Evolutionary conservation across 2,113 vertebrate genomes (phyloP).

Genomic region (Octodon degus): DNA sequence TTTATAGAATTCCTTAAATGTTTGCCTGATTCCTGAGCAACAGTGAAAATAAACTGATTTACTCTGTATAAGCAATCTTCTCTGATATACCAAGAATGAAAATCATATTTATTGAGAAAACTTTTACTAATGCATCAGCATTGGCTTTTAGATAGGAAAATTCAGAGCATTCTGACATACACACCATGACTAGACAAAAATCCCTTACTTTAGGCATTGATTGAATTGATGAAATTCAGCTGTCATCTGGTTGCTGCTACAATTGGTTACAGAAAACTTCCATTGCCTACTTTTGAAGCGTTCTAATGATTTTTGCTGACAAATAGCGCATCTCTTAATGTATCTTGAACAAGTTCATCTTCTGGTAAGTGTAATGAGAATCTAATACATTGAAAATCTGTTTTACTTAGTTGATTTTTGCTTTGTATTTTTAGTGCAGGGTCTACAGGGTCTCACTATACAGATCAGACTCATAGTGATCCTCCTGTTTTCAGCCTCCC

Average conservation of each 20-base stretch:
- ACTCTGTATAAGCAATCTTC: neutral
- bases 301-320: conserved; percentile 28
- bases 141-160: neutral
- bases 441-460: too few species aligned
- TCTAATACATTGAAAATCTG: neutral
- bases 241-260: neutral
- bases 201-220: neutral
- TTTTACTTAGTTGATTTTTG: neutral
- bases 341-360: neutral
- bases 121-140: neutral
- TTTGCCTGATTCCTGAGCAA: neutral
- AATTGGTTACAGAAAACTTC: neutral
- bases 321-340: conserved; percentile 5
- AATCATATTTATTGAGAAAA: conserved; percentile 40
- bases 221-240: neutral
- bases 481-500: too few species aligned
- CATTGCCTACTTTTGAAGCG: neutral
- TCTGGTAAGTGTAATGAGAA: neutral
- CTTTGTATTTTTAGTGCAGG: too few species aligned
- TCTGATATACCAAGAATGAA: neutral
- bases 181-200: neutral
- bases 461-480: too few species aligned
- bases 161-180: neutral
- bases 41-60: neutral
- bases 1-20: neutral